Evolutionary conservation across 2,797 vertebrate species (phyloP), one percentile per base, ranked within the genome.

Genomic region (Staurois parvus): DNA sequence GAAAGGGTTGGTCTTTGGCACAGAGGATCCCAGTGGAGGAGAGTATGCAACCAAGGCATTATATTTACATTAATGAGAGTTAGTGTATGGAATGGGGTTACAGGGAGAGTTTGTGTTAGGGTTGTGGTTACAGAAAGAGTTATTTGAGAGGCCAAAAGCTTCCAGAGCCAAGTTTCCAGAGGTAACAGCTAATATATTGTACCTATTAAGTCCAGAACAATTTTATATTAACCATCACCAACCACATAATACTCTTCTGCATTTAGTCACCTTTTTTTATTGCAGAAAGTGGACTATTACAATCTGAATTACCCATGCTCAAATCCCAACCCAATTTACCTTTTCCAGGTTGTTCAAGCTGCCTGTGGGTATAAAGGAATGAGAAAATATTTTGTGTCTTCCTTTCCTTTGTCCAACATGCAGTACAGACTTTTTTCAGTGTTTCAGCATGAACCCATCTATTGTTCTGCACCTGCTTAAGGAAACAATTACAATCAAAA

Each of bases 341-440:
- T 7, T 4, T 7, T n/a, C 21, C 21, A 9, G 21, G 7, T 7
- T 24, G 4, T 59, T 59, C 21, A 24, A 59, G 67, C 42, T 80
- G 67, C 42, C 66, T 26, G 42, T 48, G 48, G 59, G 68, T 66
- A 69, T 79, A 30, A 79, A 70, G 66, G 66, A 69, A 69, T 11
- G 10, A 68, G 62, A 79, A 79, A 69, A 79, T 79, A 28, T 1
- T n/a, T 68, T 68, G 67, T 10, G 24, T 48, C 68, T 68, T 79
- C 37, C 45, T 17, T 79, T 79, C 28, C 77, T 79, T 69, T 52
- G n/a, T 40, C 26, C 42, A 79, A 42, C 30, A 69, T 45, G 40
- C 42, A 66, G 67, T 29, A 32, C 29, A 9, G 17, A 79, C 11
- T 30, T 32, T 19, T 52, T 52, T 21, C 48, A 34, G 32, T 52